Evolutionary conservation across 2,888 invertebrate species (phyloP), one percentile per base, ranked within the genome.

Genomic region (Dynastes maya): DNA sequence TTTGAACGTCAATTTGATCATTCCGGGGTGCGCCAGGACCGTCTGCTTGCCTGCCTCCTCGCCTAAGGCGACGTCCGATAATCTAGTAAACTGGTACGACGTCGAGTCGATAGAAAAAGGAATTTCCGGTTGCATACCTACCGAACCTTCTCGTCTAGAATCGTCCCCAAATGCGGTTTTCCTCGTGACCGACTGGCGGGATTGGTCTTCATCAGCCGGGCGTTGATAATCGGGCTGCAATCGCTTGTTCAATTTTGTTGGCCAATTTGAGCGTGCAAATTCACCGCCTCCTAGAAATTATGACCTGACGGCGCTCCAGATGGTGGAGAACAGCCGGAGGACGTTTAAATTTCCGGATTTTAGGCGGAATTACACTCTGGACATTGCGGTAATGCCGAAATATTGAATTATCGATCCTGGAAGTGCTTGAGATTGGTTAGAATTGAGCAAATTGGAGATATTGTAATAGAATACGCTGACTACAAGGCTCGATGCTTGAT

Each of bases 1-100:
- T 68, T 68, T 29, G 67, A 68, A 68, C 67, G 9, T 13, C 67
- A 68, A 68, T 68, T 68, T 68, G 68, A 27, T n/a, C 49, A 27
- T n/a, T 16, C 5, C 3, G 53, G 13, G 5, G 29, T 9, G 49
- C n/a, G 45, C 22, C 22, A 8, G 8, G 29, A 29, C 6, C 51
- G 55, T 58, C 55, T 29, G 68, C 32, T 4, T 49, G 51, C 68
- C 6, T 51, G 55, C n/a, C 55, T 29, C 51, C 51, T 4, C 16
- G 51, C 53, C 51, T 11, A 3, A 68, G 51, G 68, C 68, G 68
- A 49, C 29, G 49, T 68, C 51, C 68, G 49, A 68, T 68, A 72
- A 72, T 72, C 72, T 9, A 61, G 40, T 72, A 58, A 63, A 13
- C 71, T 53, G 9, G 49, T 22, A 68, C 53, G 68, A 67, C 45